Evolutionary conservation across 2,797 vertebrate genomes (phyloP), one percentile per base, ranked within the genome.

Genomic region (Rhynchotus rufescens): DNA sequence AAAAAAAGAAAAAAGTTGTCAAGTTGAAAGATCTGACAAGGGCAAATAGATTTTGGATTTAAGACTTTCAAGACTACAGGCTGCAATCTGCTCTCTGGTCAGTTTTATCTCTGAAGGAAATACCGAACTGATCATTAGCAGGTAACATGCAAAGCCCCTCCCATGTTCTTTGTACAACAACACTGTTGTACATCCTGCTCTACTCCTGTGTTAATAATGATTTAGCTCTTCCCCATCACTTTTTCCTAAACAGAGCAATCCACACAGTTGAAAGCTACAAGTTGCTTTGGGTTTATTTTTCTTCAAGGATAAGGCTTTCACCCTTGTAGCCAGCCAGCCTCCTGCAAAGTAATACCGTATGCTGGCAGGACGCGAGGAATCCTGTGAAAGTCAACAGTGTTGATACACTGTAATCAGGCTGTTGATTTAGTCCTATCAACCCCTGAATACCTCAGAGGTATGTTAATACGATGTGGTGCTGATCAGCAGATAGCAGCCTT

Each of bases 401-500:
- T 78, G 74, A 49, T 74, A 40, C 77, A 60, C 52, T 81, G 71
- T 17, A 40, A 64, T 79, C 69, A 44, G 67, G 72, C 57, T 69
- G 56, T 56, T 90, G 90, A 56, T 59, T 85, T 38, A 83, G 81
- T 28, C 10, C 56, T 65, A 47, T 61, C 74, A 65, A 45, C 44
- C 6, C 1, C 54, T 5, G 22, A 49, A 38, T 65, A 44, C 52
- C 80, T 84, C 91, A 73, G 38, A 90, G 69, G 54, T 66, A 67
- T 28, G 65, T 77, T 60, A 88, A 84, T 67, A 66, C 67, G 81
- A 89, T 10, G 67, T 6, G 15, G 76, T 7, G 19, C 82, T 61
- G 47, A 83, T 28, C 85, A 93, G 94, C 85, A 87, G 84, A 96
- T 40, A 82, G 61, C 69, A 69, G 36, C 28, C 15, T 84, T 49